Percentiles rank a stretch among this genome's conserved stretches.
Evolutionary conservation across 2,113 vertebrate species (phyloP).

Genomic region (Actenoides lindsayi): DNA sequence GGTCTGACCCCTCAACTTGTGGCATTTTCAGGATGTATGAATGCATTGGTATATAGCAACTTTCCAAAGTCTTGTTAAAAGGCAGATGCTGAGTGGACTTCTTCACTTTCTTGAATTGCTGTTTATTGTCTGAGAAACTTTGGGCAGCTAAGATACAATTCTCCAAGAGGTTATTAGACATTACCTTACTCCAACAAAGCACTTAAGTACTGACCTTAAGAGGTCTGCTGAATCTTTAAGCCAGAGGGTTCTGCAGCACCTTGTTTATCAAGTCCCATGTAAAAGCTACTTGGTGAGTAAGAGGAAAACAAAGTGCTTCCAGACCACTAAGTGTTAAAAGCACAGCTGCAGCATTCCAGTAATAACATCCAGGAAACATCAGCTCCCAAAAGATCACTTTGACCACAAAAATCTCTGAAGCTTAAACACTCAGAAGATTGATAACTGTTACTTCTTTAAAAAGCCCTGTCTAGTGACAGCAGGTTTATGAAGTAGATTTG

Average conservation of each 20-base stretch:
- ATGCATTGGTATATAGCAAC: neutral
- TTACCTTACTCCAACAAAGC: neutral
- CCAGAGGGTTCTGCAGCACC: neutral
- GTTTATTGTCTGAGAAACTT: neutral
- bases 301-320: neutral
- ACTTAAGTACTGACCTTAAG: neutral
- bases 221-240: neutral
- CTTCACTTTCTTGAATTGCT: neutral
- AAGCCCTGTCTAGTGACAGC: neutral
- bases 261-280: neutral
- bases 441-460: neutral
- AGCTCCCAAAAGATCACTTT: slow-evolving; percentile 26
- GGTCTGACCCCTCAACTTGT: neutral
- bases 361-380: slow-evolving; percentile 29
- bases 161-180: neutral
- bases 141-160: neutral
- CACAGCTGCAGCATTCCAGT: slow-evolving; percentile 34
- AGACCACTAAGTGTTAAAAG: slow-evolving; percentile 33
- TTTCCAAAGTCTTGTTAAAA: neutral
- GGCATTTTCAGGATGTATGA: neutral
- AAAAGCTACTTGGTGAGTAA: neutral
- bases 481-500: neutral
- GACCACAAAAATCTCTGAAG: slow-evolving; percentile 44
- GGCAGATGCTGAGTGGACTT: neutral
- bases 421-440: slow-evolving; percentile 17